Evolutionary conservation across 2,888 invertebrate genomes (phyloP), one percentile per base, ranked within the genome.

Genomic region (Brachypterus glaber): DNA sequence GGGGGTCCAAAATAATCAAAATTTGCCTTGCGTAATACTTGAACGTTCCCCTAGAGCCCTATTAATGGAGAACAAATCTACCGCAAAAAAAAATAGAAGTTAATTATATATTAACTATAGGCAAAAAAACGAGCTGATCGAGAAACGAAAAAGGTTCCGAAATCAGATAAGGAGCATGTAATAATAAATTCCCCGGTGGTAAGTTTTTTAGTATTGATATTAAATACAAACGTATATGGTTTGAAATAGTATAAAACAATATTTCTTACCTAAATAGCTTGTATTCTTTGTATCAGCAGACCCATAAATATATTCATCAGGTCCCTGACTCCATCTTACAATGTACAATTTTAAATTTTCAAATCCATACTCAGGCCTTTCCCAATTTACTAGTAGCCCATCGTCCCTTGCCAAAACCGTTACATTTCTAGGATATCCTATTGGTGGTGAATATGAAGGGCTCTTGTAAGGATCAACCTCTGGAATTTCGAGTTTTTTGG

Each of bases 371-470:
- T 68, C 68, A 1, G 84, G 82, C 37, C 73, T 73, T 42, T 76
- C 71, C 86, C 86, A 87, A 40, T 78, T 77, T 27, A 90, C 76
- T 37, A 83, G 67, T 62, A 84, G 83, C 16, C 86, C 88, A 43
- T 81, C 81, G 34, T 76, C 76, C 30, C 81, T 77, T 39, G 78
- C 72, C 17, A 76, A 72, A 35, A 83, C 79, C 35, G 76, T 74
- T 37, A 91, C 75, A 59, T 84, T 82, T 54, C 73, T 65, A 3
- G 79, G 82, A 35, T 76, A 72, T 30, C 73, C 71, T 48, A 77
- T 73, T 3, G 60, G 58, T 4, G 59, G 59, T 4, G 12, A 9
- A 3, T 52, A 50, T 15, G 45, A 47, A 9, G 42, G 39, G 2
- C 50, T 47, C 33, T 39, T 38, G 12, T 39, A 42, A 7, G 21